Evolutionary conservation across 2,797 vertebrate genomes (phyloP).

Genomic region (Paedocypris micromegethes): DNA sequence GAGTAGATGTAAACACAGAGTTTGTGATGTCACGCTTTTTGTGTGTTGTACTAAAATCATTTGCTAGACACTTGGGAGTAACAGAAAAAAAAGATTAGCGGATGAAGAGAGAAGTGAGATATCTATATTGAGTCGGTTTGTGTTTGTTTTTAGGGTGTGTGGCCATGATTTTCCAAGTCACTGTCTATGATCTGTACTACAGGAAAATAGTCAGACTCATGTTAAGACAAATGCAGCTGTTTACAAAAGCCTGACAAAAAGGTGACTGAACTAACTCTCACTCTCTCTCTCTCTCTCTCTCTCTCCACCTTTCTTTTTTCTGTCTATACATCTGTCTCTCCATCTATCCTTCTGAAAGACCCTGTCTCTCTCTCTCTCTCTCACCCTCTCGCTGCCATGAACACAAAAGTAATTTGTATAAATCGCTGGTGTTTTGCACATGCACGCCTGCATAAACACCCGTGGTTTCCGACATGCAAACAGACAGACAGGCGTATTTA

Average conservation of each 20-base stretch:
- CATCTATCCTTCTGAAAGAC: too few relatives aligned
- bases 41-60: too few relatives aligned
- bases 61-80: too few relatives aligned
- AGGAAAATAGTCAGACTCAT: slow-evolving; percentile 72
- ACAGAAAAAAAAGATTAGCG: neutral
- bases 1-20: too few relatives aligned
- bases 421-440: slow-evolving; percentile 52
- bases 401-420: slow-evolving; percentile 41
- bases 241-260: slow-evolving; percentile 63
- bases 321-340: too few relatives aligned
- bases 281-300: slow-evolving; percentile 9
- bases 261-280: slow-evolving; percentile 57
- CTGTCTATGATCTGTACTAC: slow-evolving; percentile 63
- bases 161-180: slow-evolving; percentile 65
- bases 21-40: too few relatives aligned
- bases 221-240: slow-evolving; percentile 66
- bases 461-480: slow-evolving; percentile 66
- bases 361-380: neutral
- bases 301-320: too few relatives aligned
- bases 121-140: slow-evolving; percentile 59
- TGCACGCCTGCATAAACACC: slow-evolving; percentile 68
- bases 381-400: slow-evolving; percentile 29
- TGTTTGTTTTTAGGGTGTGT: slow-evolving; percentile 73
- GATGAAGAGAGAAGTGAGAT: slow-evolving; percentile 32
- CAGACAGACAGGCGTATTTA: slow-evolving; percentile 68